phyloP scores from a whole-genome alignment of 1,140 invertebrate species.

The Aphidius gifuensis region DNA sequence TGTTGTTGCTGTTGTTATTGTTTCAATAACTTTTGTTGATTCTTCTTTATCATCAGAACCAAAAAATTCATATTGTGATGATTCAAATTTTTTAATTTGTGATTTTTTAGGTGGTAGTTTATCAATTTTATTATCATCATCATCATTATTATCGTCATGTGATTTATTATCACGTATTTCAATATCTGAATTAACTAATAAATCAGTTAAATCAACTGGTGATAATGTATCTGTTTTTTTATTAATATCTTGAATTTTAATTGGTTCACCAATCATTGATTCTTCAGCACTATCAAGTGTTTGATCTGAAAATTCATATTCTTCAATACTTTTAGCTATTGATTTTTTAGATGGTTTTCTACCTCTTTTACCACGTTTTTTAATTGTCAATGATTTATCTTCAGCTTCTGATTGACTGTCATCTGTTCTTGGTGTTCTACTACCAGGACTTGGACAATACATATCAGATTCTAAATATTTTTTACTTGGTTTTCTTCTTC shows the following conservation, averaged over 20 bases:
- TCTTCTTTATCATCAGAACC: constrained; percentile 15
- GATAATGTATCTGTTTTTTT: constrained; percentile 2
- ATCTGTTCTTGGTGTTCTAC: constrained; percentile 37
- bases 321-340: constrained; percentile 21
- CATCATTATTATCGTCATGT: not conserved
- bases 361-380: constrained; percentile 29
- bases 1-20: no score
- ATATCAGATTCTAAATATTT: constrained; percentile 40
- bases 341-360: constrained; percentile 29
- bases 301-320: constrained; percentile 34
- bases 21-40: no score
- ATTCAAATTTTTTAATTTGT: constrained; percentile 52
- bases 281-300: constrained; percentile 27
- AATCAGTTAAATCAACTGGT: constrained; percentile 17
- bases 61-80: constrained; percentile 43
- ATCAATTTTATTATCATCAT: constrained; percentile 30
- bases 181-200: constrained; percentile 10
- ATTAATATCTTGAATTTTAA: not conserved
- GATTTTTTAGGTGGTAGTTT: constrained; percentile 48
- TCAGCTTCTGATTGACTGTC: constrained; percentile 43
- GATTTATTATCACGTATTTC: constrained; percentile 17
- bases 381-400: constrained; percentile 15
- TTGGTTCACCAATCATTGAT: not conserved
- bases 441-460: constrained; percentile 38
- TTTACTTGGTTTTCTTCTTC: constrained; percentile 43